Base-by-base conservation (phyloP, 2,888 invertebrate species). In the Margaritifera margaritifera region DNA sequence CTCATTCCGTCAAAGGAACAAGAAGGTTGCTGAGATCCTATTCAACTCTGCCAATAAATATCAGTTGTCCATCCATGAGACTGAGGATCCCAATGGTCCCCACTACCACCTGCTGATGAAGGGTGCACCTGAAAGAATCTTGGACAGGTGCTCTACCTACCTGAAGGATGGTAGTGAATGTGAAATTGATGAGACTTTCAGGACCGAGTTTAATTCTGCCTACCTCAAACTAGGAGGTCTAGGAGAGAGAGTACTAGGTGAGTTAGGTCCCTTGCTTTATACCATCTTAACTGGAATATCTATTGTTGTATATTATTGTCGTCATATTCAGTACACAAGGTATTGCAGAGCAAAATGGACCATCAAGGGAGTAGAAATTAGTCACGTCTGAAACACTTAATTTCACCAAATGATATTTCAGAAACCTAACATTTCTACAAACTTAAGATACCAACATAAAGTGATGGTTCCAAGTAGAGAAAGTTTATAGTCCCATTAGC, bases 131-230 rank as follows among this genome's bases (percentile, higher is more conserved):
- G 99, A 99, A 91, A 93, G 97, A 86, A 97, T 99, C 84, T 85
- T 99, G 85, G 97, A 97, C 90, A 93, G 96, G 71, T 94, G 94
- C 91, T 93, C 94, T 81, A 95, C 95, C 64, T 97, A 98, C 86
- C 95, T 96, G 90, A 95, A 96, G 84, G 95, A 97, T 80, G 97
- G 97, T 84, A 95, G 96, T 91, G 97, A 97, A 87, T 94, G 95
- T 91, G 92, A 93, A 19, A 91, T 98, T 84, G 96, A 96, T 88
- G 96, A 97, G 86, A 95, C 95, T 90, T 96, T 96, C 96, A 95
- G 95, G 89, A 95, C 96, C 85, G 95, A 95, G 0, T 98, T 98
- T 93, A 97, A 98, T 91, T 95, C 95, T 87, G 97, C 98, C 6
- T 95, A 96, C 87, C 92, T 93, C 66, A 94, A 94, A 87, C 89